Evolutionary conservation across 2,797 vertebrate genomes (phyloP), one percentile per base, ranked within the genome.

Genomic region (Poeciliopsis turneri): DNA sequence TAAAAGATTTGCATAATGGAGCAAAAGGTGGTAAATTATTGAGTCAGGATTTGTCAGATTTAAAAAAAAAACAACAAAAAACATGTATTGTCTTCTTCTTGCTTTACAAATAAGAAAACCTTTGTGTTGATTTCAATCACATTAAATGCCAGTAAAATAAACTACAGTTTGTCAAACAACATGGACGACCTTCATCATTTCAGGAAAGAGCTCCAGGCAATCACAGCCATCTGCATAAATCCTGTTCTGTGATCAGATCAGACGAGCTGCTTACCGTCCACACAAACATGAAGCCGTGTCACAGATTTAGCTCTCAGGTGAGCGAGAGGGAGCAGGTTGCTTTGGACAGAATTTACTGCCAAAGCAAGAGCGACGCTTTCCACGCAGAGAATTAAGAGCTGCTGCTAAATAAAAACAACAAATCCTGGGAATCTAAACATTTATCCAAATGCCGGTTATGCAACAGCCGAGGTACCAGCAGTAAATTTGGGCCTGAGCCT

Each of bases 341-440:
- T 41, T 11, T 20, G 61, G 61, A 11, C 61, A 33, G 30, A 33
- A 61, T 18, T 64, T 20, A 9, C 59, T 64, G 59, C 30, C 59
- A 18, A 30, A 64, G 18, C 30, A 36, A 18, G 59, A 64, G 7
- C 30, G 8, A 20, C 0, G 30, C 16, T 64, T 64, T 36, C 59
- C 59, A 36, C 5, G 16, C 30, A 36, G 33, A 36, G 61, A 36
- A 64, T 64, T 64, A 64, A 64, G 61, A 20, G 30, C 61, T 36
- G 61, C 61, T 36, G 61, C 61, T 64, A 64, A 64, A n/a, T 53
- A 53, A 64, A 20, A 64, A 64, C 7, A 68, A 41, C 36, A 68
- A 68, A 39, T 68, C 41, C 68, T 16, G 12, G 25, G 23, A 45
- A 45, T n/a, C 39, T 1, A 69, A 69, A n/a, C 25, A 69, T 45